Base-by-base conservation (phyloP, 1,140 invertebrate species). In the Magallana ariakensis region DNA sequence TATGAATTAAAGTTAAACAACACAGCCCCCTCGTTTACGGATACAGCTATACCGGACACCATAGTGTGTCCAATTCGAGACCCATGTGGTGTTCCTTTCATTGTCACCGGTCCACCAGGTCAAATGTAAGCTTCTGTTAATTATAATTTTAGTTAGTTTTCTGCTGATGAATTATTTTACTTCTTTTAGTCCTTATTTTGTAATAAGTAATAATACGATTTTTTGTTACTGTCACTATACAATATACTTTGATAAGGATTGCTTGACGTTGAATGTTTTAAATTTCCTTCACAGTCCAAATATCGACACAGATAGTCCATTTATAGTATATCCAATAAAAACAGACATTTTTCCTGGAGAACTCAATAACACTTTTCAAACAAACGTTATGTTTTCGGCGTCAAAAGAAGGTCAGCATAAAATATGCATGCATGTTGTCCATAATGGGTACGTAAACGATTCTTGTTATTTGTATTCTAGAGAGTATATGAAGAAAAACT, bases 391-490 rank as follows among this genome's bases (percentile, higher is more conserved):
- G 33, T 13, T 75, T 26, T 26, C 13, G 7, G 66, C 66, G 33
- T 33, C 66, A 75, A 75, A 75, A 9, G 22, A 75, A 26, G 66
- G 66, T 75, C 66, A 75, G 26, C 66, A 11, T 75, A 75, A 75
- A 26, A 75, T 75, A 11, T 75, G 66, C 9, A 26, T 11, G 1
- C 9, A 33, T 75, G 22, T 22, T 26, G 19, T 26, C 10, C 19
- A 26, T 13, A 75, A 33, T 4, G 33, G 22, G 66, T 75, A 75
- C 22, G 19, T 66, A 13, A 60, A 13, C 0, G 5, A 60, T 13
- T 60, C n/a, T n/a, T n/a, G n/a, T n/a, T n/a, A n/a, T n/a, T n/a
- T n/a, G n/a, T n/a, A n/a, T n/a, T 60, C 15, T 15, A 6, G 11
- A 13, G 7, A 60, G 15, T 60, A 6, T 60, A 16, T 60, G 58